Percentiles rank a stretch among this genome's conserved stretches.
Conservation (phyloP, 2,113 vertebrate genomes). For the Ceyx melanurus region DNA sequence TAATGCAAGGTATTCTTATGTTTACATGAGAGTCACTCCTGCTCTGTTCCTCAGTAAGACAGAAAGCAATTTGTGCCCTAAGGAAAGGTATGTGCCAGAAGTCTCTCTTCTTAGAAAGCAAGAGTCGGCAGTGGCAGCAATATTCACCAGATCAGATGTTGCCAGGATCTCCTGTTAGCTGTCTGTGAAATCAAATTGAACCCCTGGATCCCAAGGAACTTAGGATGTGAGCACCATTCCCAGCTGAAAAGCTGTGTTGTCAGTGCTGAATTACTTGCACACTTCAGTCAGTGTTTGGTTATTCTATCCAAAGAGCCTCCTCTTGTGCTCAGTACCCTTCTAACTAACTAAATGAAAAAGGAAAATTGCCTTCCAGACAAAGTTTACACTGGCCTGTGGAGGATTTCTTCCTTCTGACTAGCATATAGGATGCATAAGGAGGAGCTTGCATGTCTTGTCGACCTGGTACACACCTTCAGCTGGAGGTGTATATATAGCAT, state of each 20-base stretch:
- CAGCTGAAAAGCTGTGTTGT: background rate
- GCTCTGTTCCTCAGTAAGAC: background rate
- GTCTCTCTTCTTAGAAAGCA: slow-evolving; percentile 26
- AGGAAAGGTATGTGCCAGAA: background rate
- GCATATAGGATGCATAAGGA: background rate
- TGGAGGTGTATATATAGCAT: background rate
- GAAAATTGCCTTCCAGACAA: background rate
- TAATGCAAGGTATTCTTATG: background rate
- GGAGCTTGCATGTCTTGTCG: background rate
- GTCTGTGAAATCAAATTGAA: slow-evolving; percentile 36
- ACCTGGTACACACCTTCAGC: background rate
- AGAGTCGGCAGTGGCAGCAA: background rate
- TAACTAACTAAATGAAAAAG: background rate
- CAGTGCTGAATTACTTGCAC: background rate
- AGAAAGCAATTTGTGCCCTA: background rate
- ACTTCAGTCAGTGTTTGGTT: background rate
- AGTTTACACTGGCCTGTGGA: background rate
- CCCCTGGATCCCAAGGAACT: background rate
- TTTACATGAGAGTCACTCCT: background rate
- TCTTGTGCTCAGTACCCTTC: background rate
- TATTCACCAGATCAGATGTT: background rate
- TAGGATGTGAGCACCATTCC: accelerated
- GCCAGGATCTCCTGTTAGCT: background rate
- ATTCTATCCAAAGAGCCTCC: background rate
- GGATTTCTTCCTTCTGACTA: background rate